Evolutionary conservation across 2,113 vertebrate genomes (phyloP), one percentile per base, ranked within the genome.

Genomic region (Strix uralensis): DNA sequence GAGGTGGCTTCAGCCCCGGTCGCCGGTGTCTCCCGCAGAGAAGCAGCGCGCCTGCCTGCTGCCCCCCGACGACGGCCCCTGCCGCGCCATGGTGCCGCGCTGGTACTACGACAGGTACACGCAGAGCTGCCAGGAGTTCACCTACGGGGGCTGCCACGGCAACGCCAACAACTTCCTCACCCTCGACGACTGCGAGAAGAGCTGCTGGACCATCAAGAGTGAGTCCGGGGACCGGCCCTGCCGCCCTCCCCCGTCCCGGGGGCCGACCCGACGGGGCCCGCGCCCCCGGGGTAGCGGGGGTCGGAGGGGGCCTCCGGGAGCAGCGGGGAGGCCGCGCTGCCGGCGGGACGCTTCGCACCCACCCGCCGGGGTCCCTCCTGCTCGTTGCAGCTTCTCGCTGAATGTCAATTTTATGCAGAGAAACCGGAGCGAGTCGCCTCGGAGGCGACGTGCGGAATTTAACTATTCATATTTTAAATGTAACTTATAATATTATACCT

Each of bases 81-180:
- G 99, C 94, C 96, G 95, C 23, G 98, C 63, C 9, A 9, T 92
- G 1, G 51, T 98, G 5, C 88, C 92, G 77, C 98, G 98, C 29
- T 99, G 98, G 94, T 98, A 98, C 97, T 99, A 99, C 90, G 98
- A 99, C 90, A 98, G 98, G 32, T 73, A 98, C 86, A 98, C 97
- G 2, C 99, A 99, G 94, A 97, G 91, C 36, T 99, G 99, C 94
- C 97, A 98, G 86, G 22, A 75, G 15, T 99, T 99, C 98, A 73
- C 40, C 40, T 99, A 98, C 29, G 99, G 99, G 9, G 99, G 99
- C 52, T 99, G 99, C 96, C 57, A 88, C 29, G 99, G 99, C 51
- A 99, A 99, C 61, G 97, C 90, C 95, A 99, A 99, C 97, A 99
- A 99, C 92, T 99, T 99, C 91, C 90, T 75, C 34, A 98, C 96